Base-by-base conservation (phyloP, 1,140 invertebrate genomes). In the Drosophila sproati region DNA sequence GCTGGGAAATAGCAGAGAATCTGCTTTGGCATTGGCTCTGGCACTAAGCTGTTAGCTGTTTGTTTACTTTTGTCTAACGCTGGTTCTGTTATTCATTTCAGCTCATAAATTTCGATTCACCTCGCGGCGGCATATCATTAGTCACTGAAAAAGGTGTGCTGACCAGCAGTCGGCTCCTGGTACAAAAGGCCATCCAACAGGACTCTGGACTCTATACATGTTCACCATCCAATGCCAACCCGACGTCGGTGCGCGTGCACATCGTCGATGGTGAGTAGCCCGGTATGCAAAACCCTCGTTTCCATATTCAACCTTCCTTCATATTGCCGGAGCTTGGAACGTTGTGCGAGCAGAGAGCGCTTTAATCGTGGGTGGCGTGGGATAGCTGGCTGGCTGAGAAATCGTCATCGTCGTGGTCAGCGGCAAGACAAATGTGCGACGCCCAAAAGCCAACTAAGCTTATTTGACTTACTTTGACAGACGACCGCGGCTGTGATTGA, bases 21-120 rank as follows among this genome's bases (percentile, higher is more conserved):
- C 20, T 20, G 20, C 20, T 45, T 1, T 3, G 41, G 39, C 51
- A 34, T 3, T 32, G n/a, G 34, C 80, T 64, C 50, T 60, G 73
- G 57, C 63, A 81, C 79, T 81, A 82, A 82, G 74, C 73, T 82
- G 60, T 81, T 80, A 45, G 56, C 48, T 62, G 35, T 45, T 67
- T 43, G 55, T 37, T 37, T 54, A 56, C 47, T 31, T 37, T 54
- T 35, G 5, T 62, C 8, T 59, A 37, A 41, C 37, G 37, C 12
- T 54, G 8, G 6, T 62, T 35, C 52, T 55, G 55, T 73, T 77
- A 87, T 82, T 72, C 74, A 78, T 87, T 80, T 73, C 92, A 96
- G 95, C 94, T 95, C 74, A 96, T 96, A 93, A 96, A 96, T 93
- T 96, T 96, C 89, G 96, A 96, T 93, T 96, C 96, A 67, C 96